A percentile compares a stretch with the other conserved stretches of the same genome.
These are phyloP conservation scores for Sarcophaga bullata DNA, from an alignment of 1,140 invertebrate genomes.

Conservation along the genomic window DNA sequence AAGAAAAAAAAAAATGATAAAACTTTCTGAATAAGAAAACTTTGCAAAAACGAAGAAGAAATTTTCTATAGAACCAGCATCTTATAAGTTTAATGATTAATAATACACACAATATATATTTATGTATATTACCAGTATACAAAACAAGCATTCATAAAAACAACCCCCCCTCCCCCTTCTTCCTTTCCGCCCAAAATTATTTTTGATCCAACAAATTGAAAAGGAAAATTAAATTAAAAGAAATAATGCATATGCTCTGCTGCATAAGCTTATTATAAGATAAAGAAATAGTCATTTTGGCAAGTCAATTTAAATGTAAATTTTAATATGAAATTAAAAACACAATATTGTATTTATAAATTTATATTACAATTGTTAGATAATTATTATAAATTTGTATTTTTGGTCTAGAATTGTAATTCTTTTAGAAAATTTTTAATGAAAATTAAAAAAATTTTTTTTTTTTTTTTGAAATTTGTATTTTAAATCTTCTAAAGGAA, in stretches of 20 bases:
- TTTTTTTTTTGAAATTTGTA: no score
- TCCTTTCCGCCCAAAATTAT: not conserved
- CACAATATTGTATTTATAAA: no score
- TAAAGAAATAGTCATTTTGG: not conserved
- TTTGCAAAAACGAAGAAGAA: not conserved
- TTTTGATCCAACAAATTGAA: not conserved
- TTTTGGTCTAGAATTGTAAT: no score
- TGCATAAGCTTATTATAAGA: not conserved
- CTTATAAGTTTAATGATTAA: slow-evolving; percentile 10
- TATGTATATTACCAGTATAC: slow-evolving; percentile 5
- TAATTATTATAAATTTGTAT: no score
- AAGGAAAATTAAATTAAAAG: no score
- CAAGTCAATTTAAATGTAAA: not conserved
- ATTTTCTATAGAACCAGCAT: not conserved
- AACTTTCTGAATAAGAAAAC: not conserved
- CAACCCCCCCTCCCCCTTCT: not conserved
- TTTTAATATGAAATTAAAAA: no score
- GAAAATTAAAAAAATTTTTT: no score
- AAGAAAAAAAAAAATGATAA: not conserved
- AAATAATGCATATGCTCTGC: not conserved
- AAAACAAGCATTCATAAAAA: not conserved
- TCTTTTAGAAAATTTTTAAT: no score
- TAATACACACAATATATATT: not conserved
- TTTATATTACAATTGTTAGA: no score
- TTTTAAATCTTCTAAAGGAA: not conserved